These are phyloP conservation scores for Cybosia mesomella DNA, from an alignment of 2,888 invertebrate genomes.

Conservation along the genomic window DNA sequence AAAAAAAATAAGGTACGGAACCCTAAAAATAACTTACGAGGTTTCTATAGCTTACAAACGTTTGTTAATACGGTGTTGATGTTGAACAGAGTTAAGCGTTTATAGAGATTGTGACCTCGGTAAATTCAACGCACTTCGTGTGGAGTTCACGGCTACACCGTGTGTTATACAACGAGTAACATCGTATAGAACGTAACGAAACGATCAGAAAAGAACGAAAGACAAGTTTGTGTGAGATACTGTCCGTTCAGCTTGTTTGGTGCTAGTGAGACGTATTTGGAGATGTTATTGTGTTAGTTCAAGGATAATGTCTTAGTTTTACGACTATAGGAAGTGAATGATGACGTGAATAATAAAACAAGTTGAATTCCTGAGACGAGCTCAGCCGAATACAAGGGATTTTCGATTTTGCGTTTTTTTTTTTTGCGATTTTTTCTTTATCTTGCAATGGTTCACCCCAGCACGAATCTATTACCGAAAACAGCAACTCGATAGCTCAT, in stretches of 20 bases:
- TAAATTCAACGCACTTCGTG: constrained; percentile 42
- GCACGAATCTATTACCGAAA: too few relatives aligned
- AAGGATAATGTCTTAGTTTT: constrained; percentile 8
- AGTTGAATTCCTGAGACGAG: too few relatives aligned
- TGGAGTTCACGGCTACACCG: constrained; percentile 45
- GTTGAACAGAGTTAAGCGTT: constrained; percentile 23
- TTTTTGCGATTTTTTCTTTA: too few relatives aligned
- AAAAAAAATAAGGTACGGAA: too few relatives aligned
- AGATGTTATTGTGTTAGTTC: neutral
- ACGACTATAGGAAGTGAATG: constrained; percentile 4
- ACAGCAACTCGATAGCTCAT: too few relatives aligned
- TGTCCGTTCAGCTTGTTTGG: neutral
- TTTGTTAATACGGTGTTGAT: neutral
- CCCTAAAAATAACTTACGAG: neutral
- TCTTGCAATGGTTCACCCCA: too few relatives aligned
- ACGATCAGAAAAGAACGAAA: neutral
- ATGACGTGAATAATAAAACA: neutral
- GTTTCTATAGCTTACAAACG: neutral
- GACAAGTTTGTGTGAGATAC: constrained; percentile 1
- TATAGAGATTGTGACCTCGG: constrained; percentile 48
- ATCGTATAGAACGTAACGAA: constrained; percentile 18
- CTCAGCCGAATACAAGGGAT: too few relatives aligned
- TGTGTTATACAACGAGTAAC: constrained; percentile 15
- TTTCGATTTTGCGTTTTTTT: too few relatives aligned
- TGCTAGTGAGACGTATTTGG: neutral